Conservation (phyloP, 2,888 invertebrate genomes). For the Leucophenga maculata region DNA sequence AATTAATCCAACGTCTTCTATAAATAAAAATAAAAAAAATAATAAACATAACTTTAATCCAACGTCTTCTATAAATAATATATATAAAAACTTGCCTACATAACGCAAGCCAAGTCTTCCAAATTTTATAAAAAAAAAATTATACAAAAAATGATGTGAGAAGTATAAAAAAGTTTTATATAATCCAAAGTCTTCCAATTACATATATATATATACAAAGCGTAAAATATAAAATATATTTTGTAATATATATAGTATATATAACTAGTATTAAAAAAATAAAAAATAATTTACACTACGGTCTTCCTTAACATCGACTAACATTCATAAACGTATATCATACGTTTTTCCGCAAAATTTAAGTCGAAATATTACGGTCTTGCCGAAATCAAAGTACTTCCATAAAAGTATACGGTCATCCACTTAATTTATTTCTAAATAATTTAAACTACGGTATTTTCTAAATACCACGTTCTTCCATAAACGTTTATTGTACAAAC, state of each 20-base stretch:
- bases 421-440: too few species aligned
- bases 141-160: conserved; percentile 16
- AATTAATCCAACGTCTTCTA: conserved; percentile 59
- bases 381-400: too few species aligned
- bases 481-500: too few species aligned
- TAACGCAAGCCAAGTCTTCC: too few species aligned
- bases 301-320: too few species aligned
- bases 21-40: conserved; percentile 20
- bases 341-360: too few species aligned
- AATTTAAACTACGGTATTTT: not conserved
- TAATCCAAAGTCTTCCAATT: conserved; percentile 33
- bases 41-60: conserved; percentile 26
- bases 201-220: not conserved
- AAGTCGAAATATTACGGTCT: too few species aligned
- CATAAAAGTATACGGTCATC: too few species aligned
- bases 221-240: conserved; percentile 9
- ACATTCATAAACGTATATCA: too few species aligned
- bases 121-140: conserved; percentile 15
- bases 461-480: not conserved
- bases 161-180: not conserved
- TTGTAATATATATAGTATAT: not conserved
- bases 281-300: too few species aligned
- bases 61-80: conserved; percentile 36
- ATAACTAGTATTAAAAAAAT: not conserved
- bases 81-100: not conserved